phyloP scores from a whole-genome alignment of 2,113 vertebrate genomes.

The Psophia crepitans region DNA sequence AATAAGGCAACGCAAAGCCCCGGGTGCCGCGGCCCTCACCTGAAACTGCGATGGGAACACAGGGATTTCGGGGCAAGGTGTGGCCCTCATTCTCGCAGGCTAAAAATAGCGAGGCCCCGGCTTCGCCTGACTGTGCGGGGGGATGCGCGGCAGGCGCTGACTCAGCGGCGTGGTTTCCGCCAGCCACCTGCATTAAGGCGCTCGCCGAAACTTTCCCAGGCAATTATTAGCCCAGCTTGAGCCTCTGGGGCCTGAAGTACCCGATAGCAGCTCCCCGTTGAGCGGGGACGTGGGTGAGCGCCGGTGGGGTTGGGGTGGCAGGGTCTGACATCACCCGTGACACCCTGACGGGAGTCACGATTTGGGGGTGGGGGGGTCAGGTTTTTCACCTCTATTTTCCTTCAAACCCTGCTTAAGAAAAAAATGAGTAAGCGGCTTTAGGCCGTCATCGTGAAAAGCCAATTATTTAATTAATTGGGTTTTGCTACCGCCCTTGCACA shows the following conservation, averaged over 20 bases:
- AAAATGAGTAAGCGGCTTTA: neutral
- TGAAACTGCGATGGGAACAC: neutral
- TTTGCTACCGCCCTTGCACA: neutral
- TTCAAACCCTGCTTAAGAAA: neutral
- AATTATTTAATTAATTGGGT: neutral
- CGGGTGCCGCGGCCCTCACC: neutral
- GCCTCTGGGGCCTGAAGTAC: neutral
- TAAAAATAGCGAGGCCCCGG: neutral
- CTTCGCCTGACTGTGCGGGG: fast-evolving
- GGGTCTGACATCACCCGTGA: neutral
- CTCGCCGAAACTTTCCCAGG: neutral
- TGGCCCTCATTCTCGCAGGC: neutral
- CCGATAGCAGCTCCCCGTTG: neutral
- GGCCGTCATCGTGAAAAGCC: neutral
- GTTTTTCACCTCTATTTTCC: no score
- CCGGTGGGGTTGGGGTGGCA: neutral
- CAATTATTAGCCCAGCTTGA: neutral
- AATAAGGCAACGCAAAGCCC: neutral
- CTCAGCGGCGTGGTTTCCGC: neutral
- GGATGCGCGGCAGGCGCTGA: neutral
- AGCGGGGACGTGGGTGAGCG: neutral
- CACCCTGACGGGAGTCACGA: neutral
- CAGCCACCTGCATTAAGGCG: neutral
- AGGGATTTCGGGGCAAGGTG: neutral
- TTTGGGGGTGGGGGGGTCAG: no score